Evolutionary conservation across 2,113 vertebrate species (phyloP).

Genomic region (Oostethus manadensis): DNA sequence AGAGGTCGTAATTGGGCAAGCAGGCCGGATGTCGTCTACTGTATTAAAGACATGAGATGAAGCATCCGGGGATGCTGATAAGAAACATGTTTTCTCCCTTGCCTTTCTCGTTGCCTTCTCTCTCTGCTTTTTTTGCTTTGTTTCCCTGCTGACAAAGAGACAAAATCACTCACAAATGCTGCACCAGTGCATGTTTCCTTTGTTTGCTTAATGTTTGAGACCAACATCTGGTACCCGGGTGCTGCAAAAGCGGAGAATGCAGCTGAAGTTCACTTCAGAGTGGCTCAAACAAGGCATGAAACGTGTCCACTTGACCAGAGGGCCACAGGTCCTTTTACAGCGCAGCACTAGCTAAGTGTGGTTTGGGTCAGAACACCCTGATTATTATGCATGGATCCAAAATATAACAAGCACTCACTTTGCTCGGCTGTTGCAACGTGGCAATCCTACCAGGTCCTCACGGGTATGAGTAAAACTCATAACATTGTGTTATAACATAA

Average conservation of each 20-base stretch:
- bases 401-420: constrained; percentile 46
- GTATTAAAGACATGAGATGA: constrained; percentile 42
- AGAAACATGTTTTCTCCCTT: constrained; percentile 33
- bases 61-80: constrained; percentile 36
- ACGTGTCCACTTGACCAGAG: constrained; percentile 13
- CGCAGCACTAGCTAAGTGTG: constrained; percentile 38
- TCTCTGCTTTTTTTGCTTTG: too few species aligned
- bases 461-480: not conserved
- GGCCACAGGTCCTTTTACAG: constrained; percentile 9
- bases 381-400: constrained; percentile 42
- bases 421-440: constrained; percentile 49
- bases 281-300: constrained; percentile 1
- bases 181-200: constrained; percentile 1
- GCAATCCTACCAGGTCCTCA: constrained; percentile 29
- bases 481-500: not conserved
- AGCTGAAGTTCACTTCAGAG: not conserved
- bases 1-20: not conserved
- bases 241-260: constrained; percentile 20
- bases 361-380: constrained; percentile 54
- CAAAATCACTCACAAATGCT: not conserved
- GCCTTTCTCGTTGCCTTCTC: not conserved
- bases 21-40: constrained; percentile 33
- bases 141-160: too few species aligned
- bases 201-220: constrained; percentile 6
- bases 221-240: constrained; percentile 34